Evolutionary conservation across 2,888 invertebrate genomes (phyloP), one percentile per base, ranked within the genome.

Genomic region (Hanleya hanleyi): DNA sequence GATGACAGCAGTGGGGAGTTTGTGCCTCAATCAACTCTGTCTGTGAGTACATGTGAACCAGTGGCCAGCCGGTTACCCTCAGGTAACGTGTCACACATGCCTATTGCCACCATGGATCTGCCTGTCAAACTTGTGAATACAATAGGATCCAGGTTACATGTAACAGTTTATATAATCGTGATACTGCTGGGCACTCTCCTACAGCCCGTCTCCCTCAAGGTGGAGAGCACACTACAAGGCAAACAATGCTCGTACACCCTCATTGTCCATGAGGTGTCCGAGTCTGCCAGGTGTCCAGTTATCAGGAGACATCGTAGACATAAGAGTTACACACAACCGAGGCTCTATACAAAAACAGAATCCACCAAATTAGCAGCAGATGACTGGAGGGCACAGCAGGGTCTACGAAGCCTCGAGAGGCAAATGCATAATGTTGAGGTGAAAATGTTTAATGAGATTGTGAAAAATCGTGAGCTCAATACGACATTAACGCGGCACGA

Each of bases 401-500:
- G 18, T n/a, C 18, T 35, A 9, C 29, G 64, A 32, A 37, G 36
- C 5, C 64, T 64, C 36, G 38, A 22, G 1, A 37, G n/a, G 18
- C 35, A 64, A 35, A 35, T 64, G 35, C 64, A 37, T n/a, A 64
- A 15, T 9, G 64, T 64, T 18, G 64, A 64, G 38, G 38, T 33
- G 6, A 69, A 49, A 12, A 41, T 73, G 32, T 62, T 86, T n/a
- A 80, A 82, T 32, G 81, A 83, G 62, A 84, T 86, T 71, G 75
- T 84, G 32, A 83, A 84, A 67, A 85, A 80, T 22, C 75, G 81
- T 6, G 77, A 82, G 72, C 74, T 87, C 12, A 88, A 86, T 70
- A 72, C 80, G 50, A 87, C 86, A 3, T 75, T 87, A 15, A 64
- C 80, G 1, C 81, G 83, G 69, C 87, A 88, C 68, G 83, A 82